phyloP scores from a whole-genome alignment of 2,797 vertebrate species.

The Loriculus beryllinus region DNA sequence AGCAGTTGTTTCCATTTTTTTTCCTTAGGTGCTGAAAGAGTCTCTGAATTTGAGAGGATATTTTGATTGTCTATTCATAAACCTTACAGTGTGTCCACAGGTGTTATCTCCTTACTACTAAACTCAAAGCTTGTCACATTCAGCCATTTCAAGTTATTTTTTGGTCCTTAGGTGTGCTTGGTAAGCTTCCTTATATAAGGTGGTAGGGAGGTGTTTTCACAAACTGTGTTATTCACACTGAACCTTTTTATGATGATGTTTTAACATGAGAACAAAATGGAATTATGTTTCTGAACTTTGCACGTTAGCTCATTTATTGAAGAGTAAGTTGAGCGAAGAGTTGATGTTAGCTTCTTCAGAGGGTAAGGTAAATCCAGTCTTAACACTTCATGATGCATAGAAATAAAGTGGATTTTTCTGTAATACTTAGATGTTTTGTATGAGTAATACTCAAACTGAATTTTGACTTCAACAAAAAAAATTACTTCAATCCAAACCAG shows the following conservation, averaged over 20 bases:
- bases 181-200: not conserved
- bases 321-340: not conserved
- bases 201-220: not conserved
- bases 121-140: not conserved
- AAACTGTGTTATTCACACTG: not conserved
- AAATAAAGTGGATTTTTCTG: not conserved
- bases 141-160: not conserved
- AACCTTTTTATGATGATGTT: not conserved
- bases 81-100: not conserved
- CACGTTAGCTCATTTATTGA: not conserved
- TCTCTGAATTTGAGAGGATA: not conserved
- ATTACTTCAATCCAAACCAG: not conserved
- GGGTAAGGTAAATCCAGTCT: not conserved
- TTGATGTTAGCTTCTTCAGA: not conserved
- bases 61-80: not conserved
- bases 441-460: not conserved
- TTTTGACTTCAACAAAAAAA: not conserved
- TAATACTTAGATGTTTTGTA: not conserved
- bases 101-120: not conserved
- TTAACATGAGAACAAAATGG: not conserved
- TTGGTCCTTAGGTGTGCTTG: not conserved
- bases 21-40: not conserved
- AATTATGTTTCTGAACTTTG: not conserved
- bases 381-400: not conserved
- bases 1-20: not conserved